Evolutionary conservation across 2,888 invertebrate genomes (phyloP).

Genomic region (Meteorus cinctellus): DNA sequence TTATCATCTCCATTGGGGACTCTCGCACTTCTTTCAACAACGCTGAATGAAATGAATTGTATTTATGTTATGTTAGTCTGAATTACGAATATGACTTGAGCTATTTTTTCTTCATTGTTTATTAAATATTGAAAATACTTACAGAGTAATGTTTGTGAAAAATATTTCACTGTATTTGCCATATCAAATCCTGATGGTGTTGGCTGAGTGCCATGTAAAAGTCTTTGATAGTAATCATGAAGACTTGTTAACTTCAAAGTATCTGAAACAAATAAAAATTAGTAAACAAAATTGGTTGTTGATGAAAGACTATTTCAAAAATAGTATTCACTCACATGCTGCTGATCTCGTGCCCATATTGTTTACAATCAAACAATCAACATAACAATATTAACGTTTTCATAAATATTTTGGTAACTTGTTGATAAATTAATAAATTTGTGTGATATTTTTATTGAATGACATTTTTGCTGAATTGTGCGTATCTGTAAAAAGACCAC

Average conservation of each 20-base stretch:
- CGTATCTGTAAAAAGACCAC: neutral
- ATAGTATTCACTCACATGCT: conserved; percentile 83
- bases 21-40: conserved; percentile 97
- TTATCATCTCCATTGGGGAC: conserved; percentile 93
- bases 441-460: neutral
- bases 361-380: neutral
- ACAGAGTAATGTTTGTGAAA: conserved; percentile 97
- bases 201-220: conserved; percentile 92
- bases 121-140: conserved; percentile 70
- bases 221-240: conserved; percentile 95
- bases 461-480: neutral
- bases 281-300: neutral
- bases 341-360: conserved; percentile 95
- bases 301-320: neutral
- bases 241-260: conserved; percentile 98
- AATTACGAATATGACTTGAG: neutral
- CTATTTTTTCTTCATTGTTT: neutral
- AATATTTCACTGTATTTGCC: conserved; percentile 97
- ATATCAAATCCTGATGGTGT: conserved; percentile 96
- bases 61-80: neutral
- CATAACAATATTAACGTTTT: conserved; percentile 14
- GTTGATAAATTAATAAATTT: conserved; percentile 14
- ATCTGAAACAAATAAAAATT: conserved; percentile 77
- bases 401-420: neutral
- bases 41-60: conserved; percentile 76